phyloP scores from a whole-genome alignment of 23 tunicate genomes.

The Diplosoma virens region DNA sequence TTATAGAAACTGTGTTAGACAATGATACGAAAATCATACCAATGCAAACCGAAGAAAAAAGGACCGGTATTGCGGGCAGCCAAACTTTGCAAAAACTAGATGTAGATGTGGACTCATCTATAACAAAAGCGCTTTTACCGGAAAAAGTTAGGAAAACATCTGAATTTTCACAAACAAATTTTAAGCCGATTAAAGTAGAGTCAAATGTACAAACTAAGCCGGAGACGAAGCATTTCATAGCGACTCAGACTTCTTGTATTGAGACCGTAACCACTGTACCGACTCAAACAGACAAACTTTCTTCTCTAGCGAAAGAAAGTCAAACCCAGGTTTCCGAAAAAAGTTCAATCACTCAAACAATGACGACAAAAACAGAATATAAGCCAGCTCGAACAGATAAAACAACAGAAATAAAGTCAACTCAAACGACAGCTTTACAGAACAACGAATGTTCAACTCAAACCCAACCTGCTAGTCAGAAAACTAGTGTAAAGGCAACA shows the following conservation, averaged over 20 bases:
- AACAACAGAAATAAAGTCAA: neutral
- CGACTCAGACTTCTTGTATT: too few relatives aligned
- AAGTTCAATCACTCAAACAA: neutral
- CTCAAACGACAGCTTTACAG: neutral
- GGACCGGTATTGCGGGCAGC: too few relatives aligned
- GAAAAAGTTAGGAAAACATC: too few relatives aligned
- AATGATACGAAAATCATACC: too few relatives aligned
- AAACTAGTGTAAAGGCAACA: neutral
- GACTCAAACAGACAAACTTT: neutral
- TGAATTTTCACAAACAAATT: neutral
- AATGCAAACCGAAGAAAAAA: too few relatives aligned
- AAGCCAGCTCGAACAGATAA: neutral
- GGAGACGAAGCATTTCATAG: neutral
- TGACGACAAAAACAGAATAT: neutral
- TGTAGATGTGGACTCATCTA: too few relatives aligned
- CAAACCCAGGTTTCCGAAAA: neutral
- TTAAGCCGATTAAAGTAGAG: neutral
- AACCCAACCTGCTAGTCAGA: neutral
- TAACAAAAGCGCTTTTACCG: too few relatives aligned
- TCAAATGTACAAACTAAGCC: neutral
- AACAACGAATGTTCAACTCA: neutral
- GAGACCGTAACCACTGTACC: neutral
- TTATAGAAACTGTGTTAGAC: neutral
- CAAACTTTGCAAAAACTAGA: too few relatives aligned
- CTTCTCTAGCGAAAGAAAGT: neutral